Percentiles rank a stretch among this genome's conserved stretches.
phyloP scores from a whole-genome alignment of 30 jellyfish, hydroid and myxozoan genomes.

The Aurelia aurita region DNA sequence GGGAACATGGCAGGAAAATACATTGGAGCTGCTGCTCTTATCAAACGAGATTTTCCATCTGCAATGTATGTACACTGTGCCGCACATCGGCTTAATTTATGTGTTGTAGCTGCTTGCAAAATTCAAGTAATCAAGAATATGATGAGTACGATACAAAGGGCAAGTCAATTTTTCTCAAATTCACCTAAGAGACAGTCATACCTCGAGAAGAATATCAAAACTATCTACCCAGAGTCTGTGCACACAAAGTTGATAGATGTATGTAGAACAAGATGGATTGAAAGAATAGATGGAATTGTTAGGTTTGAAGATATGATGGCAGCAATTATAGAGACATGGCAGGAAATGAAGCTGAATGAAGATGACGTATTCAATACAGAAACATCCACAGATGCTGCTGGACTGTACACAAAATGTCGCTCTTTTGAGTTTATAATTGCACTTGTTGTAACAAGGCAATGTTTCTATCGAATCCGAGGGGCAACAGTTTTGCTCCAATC shows the following conservation, averaged over 20 bases:
- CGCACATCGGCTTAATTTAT: constrained; percentile 58
- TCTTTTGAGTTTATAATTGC: neutral
- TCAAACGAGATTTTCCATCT: neutral
- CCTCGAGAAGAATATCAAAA: neutral
- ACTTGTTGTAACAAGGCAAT: neutral
- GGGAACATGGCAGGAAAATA: constrained; percentile 67
- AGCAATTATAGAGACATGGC: neutral
- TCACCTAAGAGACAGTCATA: neutral
- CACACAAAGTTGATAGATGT: neutral
- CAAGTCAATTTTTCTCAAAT: neutral
- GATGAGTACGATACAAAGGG: constrained; percentile 31
- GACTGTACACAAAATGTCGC: neutral
- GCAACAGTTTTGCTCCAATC: neutral
- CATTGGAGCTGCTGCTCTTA: constrained; percentile 69
- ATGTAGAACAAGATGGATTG: constrained; percentile 8
- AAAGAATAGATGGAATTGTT: neutral
- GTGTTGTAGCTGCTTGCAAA: constrained; percentile 58
- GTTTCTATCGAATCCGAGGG: neutral
- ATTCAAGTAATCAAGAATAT: constrained; percentile 24
- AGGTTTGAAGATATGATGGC: neutral
- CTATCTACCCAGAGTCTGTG: neutral
- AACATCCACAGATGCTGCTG: neutral
- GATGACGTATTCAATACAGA: neutral
- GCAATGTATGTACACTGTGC: constrained; percentile 60
- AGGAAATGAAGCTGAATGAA: neutral